Conservation (phyloP, 2,113 vertebrate species). For the Meleagris gallopavo region DNA sequence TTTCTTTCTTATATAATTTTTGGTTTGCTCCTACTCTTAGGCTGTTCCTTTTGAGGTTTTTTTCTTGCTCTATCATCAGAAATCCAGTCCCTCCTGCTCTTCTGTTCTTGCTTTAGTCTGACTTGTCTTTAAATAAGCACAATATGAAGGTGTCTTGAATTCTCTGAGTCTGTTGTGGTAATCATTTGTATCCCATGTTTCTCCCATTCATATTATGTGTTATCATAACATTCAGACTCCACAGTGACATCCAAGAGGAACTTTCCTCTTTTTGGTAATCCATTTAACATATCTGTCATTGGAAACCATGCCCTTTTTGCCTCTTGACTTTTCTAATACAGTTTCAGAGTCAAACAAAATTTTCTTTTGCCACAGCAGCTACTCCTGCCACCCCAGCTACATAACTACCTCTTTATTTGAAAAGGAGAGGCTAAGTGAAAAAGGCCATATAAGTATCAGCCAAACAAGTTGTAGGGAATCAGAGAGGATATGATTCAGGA, state of each 20-base stretch:
- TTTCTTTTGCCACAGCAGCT: background rate
- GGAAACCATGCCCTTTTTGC: background rate
- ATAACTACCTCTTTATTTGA: background rate
- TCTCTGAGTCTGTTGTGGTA: background rate
- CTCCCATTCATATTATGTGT: rapidly evolving
- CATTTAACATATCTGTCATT: background rate
- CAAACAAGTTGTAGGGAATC: background rate
- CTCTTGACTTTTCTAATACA: background rate
- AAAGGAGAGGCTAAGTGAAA: background rate
- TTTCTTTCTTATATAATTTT: background rate
- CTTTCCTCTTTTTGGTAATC: background rate
- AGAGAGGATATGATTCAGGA: background rate
- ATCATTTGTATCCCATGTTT: background rate
- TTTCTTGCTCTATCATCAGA: background rate
- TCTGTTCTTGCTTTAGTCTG: background rate
- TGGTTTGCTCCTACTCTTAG: background rate
- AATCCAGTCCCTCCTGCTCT: background rate
- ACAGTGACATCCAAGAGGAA: background rate
- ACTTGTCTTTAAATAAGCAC: background rate
- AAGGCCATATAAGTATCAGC: background rate
- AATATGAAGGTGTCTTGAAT: background rate
- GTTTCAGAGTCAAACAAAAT: background rate
- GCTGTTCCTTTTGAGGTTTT: background rate
- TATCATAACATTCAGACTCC: background rate
- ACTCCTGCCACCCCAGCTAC: background rate